Conservation (phyloP, 1,140 invertebrate genomes). For the Agrypnia vestita region DNA sequence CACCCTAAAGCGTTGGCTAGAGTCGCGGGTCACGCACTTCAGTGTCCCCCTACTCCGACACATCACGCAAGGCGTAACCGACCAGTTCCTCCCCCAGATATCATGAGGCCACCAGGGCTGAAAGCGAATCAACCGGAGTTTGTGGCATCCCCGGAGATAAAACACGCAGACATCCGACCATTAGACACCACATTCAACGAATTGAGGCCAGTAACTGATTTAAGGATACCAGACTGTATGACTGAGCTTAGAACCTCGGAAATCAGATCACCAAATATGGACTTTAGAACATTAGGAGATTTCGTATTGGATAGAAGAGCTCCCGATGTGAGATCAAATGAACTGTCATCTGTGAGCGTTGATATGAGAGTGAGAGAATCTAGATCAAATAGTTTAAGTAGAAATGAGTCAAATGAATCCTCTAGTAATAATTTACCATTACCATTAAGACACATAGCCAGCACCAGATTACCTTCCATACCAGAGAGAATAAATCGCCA, state of each 20-base stretch:
- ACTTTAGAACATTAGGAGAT: slow-evolving; percentile 64
- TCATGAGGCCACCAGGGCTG: slow-evolving; percentile 68
- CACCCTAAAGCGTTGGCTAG: slow-evolving; percentile 75
- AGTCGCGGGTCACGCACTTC: slow-evolving; percentile 69
- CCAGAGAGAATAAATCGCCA: slow-evolving; percentile 58
- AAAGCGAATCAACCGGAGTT: slow-evolving; percentile 71
- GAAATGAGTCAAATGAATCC: slow-evolving; percentile 62
- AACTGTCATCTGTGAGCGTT: slow-evolving; percentile 54
- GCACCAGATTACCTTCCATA: slow-evolving; percentile 83
- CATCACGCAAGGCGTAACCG: slow-evolving; percentile 82
- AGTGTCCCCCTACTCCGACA: slow-evolving; percentile 87
- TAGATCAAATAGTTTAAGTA: slow-evolving; percentile 58
- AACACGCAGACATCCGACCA: slow-evolving; percentile 64
- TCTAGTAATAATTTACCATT: slow-evolving; percentile 69
- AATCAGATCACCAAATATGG: slow-evolving; percentile 71
- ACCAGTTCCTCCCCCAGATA: slow-evolving; percentile 68
- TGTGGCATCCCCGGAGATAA: slow-evolving; percentile 63
- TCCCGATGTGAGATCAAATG: slow-evolving; percentile 61
- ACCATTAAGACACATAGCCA: slow-evolving; percentile 81
- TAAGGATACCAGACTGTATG: slow-evolving; percentile 70
- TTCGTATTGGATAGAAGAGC: slow-evolving; percentile 61
- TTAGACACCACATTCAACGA: slow-evolving; percentile 63
- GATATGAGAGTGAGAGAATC: slow-evolving; percentile 58
- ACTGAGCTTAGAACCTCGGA: slow-evolving; percentile 71
- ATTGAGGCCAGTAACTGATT: slow-evolving; percentile 64